Evolutionary conservation across 2,888 invertebrate genomes (phyloP), one percentile per base, ranked within the genome.

Genomic region (Molorchus minor): DNA sequence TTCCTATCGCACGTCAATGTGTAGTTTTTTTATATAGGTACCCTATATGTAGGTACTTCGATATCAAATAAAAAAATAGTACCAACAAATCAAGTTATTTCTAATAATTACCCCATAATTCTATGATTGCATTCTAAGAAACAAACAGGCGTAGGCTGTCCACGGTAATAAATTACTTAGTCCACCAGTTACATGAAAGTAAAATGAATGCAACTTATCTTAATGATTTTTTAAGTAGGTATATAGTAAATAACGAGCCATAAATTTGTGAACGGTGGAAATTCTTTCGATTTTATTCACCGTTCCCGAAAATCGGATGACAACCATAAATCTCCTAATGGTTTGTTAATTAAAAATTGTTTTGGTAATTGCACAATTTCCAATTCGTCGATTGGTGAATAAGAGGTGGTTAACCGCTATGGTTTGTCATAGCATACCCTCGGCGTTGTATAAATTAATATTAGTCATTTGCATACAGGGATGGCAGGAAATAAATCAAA

Each of bases 151-250:
- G 49, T 49, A 49, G 49, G 49, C 13, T n/a, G n/a, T n/a, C n/a
- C n/a, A n/a, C n/a, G 49, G 49, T 13, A 8, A 38, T 49, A 49
- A 49, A 49, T 49, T 38, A 49, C 33, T 10, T 49, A 36, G 38
- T 49, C 49, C 19, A 4, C 21, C 16, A 20, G 20, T 20, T 38
- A 15, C 25, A 49, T 49, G 12, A 38, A 20, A 20, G 33, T 33
- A 33, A n/a, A 17, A 13, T 36, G n/a, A n/a, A n/a, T n/a, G n/a
- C n/a, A n/a, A n/a, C n/a, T 21, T 36, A 58, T 56, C 57, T 55
- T 62, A 64, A 64, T 58, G 59, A 56, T 47, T 60, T 62, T 64
- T 64, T 62, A 64, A 62, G 61, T 62, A 62, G 17, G 21, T 54
- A 33, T 33, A 33, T 12, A 38, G 59, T 55, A 58, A 47, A 60